Percentiles rank a stretch among this genome's conserved stretches.
Evolutionary conservation across 30 jellyfish, hydroid and myxozoan genomes (phyloP).

Genomic region (Rhopilema esculentum): DNA sequence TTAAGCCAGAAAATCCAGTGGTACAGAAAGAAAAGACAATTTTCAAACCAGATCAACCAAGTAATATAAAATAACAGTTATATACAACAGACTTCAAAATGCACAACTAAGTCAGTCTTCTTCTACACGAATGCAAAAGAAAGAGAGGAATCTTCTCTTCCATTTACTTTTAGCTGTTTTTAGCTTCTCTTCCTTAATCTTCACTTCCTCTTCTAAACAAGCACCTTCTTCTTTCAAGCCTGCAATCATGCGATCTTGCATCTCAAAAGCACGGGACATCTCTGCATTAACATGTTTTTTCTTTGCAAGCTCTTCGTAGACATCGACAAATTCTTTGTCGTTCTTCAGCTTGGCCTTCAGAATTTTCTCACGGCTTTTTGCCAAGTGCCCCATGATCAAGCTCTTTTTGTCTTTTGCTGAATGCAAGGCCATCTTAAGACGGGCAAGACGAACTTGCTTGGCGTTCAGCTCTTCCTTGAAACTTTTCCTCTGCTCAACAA

Average conservation of each 20-base stretch:
- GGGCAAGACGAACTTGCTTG: background rate
- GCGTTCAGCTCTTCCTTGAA: background rate
- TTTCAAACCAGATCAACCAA: background rate
- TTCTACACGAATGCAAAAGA: background rate
- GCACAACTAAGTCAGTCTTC: background rate
- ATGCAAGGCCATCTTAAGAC: background rate
- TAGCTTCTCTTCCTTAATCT: background rate
- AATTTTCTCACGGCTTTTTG: background rate
- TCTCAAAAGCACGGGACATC: background rate
- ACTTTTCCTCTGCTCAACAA: background rate
- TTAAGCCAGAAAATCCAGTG: too few relatives aligned
- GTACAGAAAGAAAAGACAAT: background rate
- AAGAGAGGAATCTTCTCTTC: background rate
- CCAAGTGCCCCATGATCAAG: background rate
- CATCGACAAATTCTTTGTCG: background rate
- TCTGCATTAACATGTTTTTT: background rate
- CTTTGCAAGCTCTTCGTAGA: background rate
- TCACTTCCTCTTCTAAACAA: background rate
- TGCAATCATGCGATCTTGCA: background rate
- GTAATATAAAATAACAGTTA: background rate
- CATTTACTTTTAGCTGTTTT: background rate
- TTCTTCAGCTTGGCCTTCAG: background rate
- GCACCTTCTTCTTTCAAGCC: background rate
- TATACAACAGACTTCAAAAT: background rate
- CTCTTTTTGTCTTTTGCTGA: background rate